These are phyloP conservation scores for Tachyglossus aculeatus DNA, from an alignment of 2,797 vertebrate genomes.

Conservation along the genomic window DNA sequence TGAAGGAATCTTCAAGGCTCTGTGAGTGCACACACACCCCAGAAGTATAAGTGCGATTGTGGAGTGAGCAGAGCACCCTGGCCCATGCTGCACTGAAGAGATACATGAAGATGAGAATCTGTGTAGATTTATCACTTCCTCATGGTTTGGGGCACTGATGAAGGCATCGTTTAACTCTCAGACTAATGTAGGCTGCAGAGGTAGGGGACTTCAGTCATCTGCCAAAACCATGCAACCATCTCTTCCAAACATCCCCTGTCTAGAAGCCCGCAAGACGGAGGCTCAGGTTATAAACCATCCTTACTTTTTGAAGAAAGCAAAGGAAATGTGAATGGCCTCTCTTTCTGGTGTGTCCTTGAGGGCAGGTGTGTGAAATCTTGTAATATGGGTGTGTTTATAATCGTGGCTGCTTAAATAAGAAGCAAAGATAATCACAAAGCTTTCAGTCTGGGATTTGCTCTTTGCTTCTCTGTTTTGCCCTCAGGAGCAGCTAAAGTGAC, in stretches of 20 bases:
- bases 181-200: conserved; percentile 13
- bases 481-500: conserved; percentile 49
- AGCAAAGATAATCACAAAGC: conserved; percentile 32
- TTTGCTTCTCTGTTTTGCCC: conserved; percentile 27
- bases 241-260: background rate
- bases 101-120: conserved; percentile 9
- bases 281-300: conserved; percentile 2
- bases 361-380: conserved; percentile 50
- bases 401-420: conserved; percentile 18
- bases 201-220: conserved; percentile 21
- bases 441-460: conserved; percentile 45
- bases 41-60: too few relatives aligned
- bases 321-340: conserved; percentile 13
- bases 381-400: conserved; percentile 43
- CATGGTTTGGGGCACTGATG: background rate
- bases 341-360: conserved; percentile 13
- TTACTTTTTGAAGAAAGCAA: conserved; percentile 25
- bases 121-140: conserved; percentile 1
- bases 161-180: conserved; percentile 11
- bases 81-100: background rate
- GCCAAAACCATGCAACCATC: background rate
- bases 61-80: background rate
- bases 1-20: background rate
- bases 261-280: background rate
- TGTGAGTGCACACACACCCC: background rate